These are phyloP conservation scores for Panthera uncia DNA, from an alignment of 2,113 vertebrate species.

Conservation along the genomic window DNA sequence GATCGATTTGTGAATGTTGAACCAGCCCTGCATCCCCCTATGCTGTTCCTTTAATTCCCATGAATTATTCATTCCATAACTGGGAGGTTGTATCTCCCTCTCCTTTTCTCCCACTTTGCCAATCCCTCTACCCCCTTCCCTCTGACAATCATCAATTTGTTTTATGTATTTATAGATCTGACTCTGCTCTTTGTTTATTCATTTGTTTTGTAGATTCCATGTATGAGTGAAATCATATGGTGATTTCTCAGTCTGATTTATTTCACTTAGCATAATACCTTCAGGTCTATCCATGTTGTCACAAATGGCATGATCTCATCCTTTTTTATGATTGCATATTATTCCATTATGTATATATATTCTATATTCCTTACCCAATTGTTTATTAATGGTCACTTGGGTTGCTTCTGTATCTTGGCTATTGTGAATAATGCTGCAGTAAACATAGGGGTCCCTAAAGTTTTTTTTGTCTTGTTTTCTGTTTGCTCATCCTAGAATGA, in stretches of 20 bases:
- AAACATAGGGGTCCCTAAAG: neutral
- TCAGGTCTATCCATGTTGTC: neutral
- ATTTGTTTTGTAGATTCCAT: neutral
- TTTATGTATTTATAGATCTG: neutral
- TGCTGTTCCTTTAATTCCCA: neutral
- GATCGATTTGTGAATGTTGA: too few relatives aligned
- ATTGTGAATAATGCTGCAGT: neutral
- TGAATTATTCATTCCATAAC: neutral
- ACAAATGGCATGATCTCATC: neutral
- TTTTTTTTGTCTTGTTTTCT: neutral
- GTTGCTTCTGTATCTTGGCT: neutral
- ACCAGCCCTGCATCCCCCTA: too few relatives aligned
- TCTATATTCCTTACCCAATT: neutral
- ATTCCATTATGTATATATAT: neutral
- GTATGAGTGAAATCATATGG: neutral
- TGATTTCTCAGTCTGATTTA: neutral
- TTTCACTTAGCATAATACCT: neutral
- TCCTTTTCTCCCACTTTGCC: neutral
- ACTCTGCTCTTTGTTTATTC: neutral
- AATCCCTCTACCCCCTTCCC: neutral
- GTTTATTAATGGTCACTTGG: neutral
- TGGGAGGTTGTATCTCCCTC: neutral
- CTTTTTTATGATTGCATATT: neutral
- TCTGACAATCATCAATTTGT: neutral
- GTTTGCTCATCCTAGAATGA: neutral